These are phyloP conservation scores for Hyles euphorbiae DNA, from an alignment of 1,140 invertebrate genomes.

Conservation along the genomic window DNA sequence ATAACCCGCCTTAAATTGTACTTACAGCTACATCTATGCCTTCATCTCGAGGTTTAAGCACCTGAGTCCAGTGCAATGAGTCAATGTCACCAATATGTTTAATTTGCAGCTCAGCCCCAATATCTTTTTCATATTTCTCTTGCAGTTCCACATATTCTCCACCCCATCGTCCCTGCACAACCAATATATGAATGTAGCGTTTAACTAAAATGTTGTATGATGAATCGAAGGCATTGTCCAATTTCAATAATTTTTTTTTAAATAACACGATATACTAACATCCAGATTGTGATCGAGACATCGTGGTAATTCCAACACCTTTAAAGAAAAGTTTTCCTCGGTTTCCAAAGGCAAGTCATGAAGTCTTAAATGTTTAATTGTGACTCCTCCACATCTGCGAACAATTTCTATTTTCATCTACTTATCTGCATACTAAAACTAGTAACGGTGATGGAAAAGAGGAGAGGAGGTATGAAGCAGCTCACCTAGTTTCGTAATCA, in stretches of 20 bases:
- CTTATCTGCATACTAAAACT: too few relatives aligned
- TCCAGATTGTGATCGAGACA: constrained; percentile 15
- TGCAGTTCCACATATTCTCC: too few relatives aligned
- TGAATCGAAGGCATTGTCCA: too few relatives aligned
- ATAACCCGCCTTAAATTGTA: too few relatives aligned
- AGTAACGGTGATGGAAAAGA: not conserved
- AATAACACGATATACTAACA: constrained; percentile 15
- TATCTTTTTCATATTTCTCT: too few relatives aligned
- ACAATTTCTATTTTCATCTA: too few relatives aligned
- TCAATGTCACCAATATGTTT: constrained; percentile 10
- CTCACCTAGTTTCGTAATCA: constrained; percentile 2
- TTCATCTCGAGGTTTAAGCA: too few relatives aligned
- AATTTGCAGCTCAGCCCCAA: not conserved
- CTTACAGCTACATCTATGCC: too few relatives aligned
- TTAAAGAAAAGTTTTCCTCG: constrained; percentile 13
- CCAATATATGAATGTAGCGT: too few relatives aligned
- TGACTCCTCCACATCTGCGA: constrained; percentile 32
- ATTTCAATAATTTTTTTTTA: too few relatives aligned
- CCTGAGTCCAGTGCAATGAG: constrained; percentile 24
- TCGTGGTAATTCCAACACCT: constrained; percentile 24
- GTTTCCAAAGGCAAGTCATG: constrained; percentile 13
- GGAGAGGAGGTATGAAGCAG: constrained; percentile 18
- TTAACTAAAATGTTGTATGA: too few relatives aligned
- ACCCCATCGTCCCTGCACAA: too few relatives aligned
- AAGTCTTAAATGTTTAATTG: constrained; percentile 22